Percentiles rank a stretch among this genome's conserved stretches.
Conservation (phyloP, 2,888 invertebrate genomes). For the Saturnia pavonia region DNA sequence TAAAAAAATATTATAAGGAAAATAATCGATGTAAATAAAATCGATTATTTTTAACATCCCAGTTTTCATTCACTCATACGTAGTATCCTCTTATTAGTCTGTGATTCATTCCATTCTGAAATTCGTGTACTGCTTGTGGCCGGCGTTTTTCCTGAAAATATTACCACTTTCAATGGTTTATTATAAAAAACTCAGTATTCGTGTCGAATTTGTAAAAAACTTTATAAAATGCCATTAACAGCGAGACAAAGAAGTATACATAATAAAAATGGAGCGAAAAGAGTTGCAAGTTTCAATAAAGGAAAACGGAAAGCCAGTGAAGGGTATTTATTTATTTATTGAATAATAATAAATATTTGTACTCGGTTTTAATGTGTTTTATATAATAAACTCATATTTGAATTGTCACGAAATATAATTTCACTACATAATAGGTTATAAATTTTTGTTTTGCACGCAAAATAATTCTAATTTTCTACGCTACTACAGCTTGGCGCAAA, state of each 20-base stretch:
- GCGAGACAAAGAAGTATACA: constrained; percentile 73
- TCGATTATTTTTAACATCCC: too few relatives aligned
- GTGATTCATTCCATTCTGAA: constrained; percentile 21
- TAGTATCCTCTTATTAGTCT: too few relatives aligned
- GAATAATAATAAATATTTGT: constrained; percentile 1
- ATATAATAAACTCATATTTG: not conserved
- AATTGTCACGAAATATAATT: not conserved
- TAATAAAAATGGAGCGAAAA: constrained; percentile 71
- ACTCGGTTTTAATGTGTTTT: not conserved
- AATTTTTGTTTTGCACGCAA: constrained; percentile 23
- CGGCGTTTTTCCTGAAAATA: constrained; percentile 14
- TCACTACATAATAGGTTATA: constrained; percentile 22
- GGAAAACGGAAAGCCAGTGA: constrained; percentile 66
- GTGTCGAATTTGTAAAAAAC: not conserved
- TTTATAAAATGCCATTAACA: constrained; percentile 62
- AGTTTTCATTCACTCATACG: too few relatives aligned
- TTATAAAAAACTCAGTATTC: not conserved
- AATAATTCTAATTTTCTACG: constrained; percentile 31
- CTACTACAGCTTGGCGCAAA: constrained; percentile 50
- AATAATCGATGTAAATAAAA: too few relatives aligned
- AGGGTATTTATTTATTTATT: constrained; percentile 51
- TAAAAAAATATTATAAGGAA: too few relatives aligned
- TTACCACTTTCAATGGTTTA: not conserved
- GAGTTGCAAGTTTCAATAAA: constrained; percentile 64
- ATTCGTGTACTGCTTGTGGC: constrained; percentile 13